Percentiles rank a stretch among this genome's conserved stretches.
Conservation (phyloP, 2,113 vertebrate genomes). For the Oryzias celebensis region DNA sequence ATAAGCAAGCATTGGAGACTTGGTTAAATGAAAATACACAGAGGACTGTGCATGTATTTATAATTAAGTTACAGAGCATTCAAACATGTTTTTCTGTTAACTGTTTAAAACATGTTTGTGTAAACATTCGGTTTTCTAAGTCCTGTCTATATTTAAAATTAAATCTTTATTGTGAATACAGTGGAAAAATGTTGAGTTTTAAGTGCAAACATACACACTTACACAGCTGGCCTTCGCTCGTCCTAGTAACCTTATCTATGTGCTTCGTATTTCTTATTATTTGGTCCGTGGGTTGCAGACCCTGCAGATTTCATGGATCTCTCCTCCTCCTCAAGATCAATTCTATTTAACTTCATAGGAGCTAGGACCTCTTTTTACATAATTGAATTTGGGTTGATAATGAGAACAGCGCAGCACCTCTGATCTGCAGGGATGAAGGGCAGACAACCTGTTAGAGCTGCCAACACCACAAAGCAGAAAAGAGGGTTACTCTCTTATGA, state of each 20-base stretch:
- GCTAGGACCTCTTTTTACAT: constrained; percentile 60
- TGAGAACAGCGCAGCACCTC: constrained; percentile 54
- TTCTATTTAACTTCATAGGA: constrained; percentile 62
- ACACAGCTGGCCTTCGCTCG: constrained; percentile 28
- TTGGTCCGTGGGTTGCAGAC: constrained; percentile 65
- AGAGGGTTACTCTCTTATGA: constrained; percentile 15
- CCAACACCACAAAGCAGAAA: constrained; percentile 39
- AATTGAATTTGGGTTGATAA: constrained; percentile 70
- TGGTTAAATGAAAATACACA: too few relatives aligned
- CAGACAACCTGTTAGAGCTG: constrained; percentile 37
- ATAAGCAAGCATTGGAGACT: too few relatives aligned
- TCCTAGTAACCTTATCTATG: constrained; percentile 59
- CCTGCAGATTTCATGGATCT: constrained; percentile 67
- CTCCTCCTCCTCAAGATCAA: constrained; percentile 72
- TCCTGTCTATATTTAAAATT: too few relatives aligned
- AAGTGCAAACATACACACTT: not conserved
- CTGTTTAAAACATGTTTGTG: too few relatives aligned
- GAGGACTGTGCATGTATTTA: too few relatives aligned
- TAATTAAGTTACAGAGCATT: too few relatives aligned
- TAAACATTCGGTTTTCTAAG: too few relatives aligned
- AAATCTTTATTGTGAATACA: too few relatives aligned
- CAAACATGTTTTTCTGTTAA: too few relatives aligned
- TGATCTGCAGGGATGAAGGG: constrained; percentile 39
- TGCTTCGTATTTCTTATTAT: constrained; percentile 65
- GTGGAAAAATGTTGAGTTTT: not conserved